A percentile compares a stretch with the other conserved stretches of the same genome.
Conservation (phyloP, 2,888 invertebrate genomes). For the Leptinotarsa rubiginosa region DNA sequence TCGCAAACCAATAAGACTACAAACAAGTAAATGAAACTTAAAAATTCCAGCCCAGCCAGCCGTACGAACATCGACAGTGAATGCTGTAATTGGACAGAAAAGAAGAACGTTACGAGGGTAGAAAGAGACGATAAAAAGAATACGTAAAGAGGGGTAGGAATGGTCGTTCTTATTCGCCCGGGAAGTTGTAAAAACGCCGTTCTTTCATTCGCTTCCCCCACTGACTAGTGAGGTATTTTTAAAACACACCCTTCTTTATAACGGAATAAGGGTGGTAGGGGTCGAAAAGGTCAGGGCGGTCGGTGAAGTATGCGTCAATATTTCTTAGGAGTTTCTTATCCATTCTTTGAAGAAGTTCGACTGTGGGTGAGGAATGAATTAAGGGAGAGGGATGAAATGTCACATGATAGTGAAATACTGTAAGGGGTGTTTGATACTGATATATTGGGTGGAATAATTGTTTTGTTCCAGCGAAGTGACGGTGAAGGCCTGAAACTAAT, state of each 20-base stretch:
- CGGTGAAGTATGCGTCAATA: slow-evolving; percentile 29
- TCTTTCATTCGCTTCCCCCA: slow-evolving; percentile 55
- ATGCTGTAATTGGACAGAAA: slow-evolving; percentile 54
- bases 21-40: slow-evolving; percentile 36
- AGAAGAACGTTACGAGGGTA: slow-evolving; percentile 48
- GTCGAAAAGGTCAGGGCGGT: slow-evolving; percentile 31
- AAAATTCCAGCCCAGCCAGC: slow-evolving; percentile 45
- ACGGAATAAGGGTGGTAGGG: slow-evolving; percentile 36
- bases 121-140: slow-evolving; percentile 49
- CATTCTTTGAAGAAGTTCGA: slow-evolving; percentile 22
- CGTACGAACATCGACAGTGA: slow-evolving; percentile 21
- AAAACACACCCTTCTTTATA: slow-evolving; percentile 55
- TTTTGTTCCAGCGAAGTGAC: slow-evolving; percentile 9
- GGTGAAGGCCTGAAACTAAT: not conserved
- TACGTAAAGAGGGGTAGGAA: slow-evolving; percentile 52
- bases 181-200: slow-evolving; percentile 51
- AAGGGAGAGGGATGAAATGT: slow-evolving; percentile 12
- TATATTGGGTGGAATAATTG: slow-evolving; percentile 31
- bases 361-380: not conserved
- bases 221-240: slow-evolving; percentile 49
- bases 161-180: slow-evolving; percentile 56
- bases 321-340: slow-evolving; percentile 36
- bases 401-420: slow-evolving; percentile 30
- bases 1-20: slow-evolving; percentile 46
- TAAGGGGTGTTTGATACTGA: slow-evolving; percentile 23